These are phyloP conservation scores for Hemicordylus capensis DNA, from an alignment of 2,113 vertebrate species.

Conservation along the genomic window DNA sequence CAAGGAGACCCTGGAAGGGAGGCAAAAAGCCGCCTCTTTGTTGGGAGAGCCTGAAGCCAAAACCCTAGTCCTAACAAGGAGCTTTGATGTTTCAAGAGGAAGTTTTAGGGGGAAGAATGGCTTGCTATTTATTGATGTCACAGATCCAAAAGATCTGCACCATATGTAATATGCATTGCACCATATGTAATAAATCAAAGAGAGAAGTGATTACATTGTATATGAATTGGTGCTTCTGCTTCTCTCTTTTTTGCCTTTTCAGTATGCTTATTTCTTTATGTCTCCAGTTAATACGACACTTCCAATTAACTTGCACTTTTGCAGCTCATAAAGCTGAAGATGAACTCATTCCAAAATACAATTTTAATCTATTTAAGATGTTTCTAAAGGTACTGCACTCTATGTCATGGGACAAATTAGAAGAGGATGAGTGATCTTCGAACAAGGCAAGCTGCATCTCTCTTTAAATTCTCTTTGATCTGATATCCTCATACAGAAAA, in stretches of 20 bases:
- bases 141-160: background rate
- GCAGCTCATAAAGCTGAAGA: conserved; percentile 44
- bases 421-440: conserved; percentile 42
- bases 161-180: background rate
- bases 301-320: conserved; percentile 48
- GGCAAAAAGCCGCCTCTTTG: too few species aligned
- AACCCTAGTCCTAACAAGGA: background rate
- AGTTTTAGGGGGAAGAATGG: background rate
- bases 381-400: conserved; percentile 38
- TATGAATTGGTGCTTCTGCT: conserved; percentile 15
- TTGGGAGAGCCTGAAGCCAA: fast-evolving
- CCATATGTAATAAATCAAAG: background rate
- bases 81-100: background rate
- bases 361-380: conserved; percentile 55
- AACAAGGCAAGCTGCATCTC: conserved; percentile 27
- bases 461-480: conserved; percentile 36
- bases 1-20: too few species aligned
- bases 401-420: conserved; percentile 56
- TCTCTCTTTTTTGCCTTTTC: background rate
- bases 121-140: background rate
- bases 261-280: conserved; percentile 24
- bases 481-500: conserved; percentile 10
- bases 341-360: conserved; percentile 47
- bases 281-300: conserved; percentile 43
- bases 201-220: background rate